Evolutionary conservation across 2,888 invertebrate species (phyloP), one percentile per base, ranked within the genome.

Genomic region (Rambutsinella grinnellia): DNA sequence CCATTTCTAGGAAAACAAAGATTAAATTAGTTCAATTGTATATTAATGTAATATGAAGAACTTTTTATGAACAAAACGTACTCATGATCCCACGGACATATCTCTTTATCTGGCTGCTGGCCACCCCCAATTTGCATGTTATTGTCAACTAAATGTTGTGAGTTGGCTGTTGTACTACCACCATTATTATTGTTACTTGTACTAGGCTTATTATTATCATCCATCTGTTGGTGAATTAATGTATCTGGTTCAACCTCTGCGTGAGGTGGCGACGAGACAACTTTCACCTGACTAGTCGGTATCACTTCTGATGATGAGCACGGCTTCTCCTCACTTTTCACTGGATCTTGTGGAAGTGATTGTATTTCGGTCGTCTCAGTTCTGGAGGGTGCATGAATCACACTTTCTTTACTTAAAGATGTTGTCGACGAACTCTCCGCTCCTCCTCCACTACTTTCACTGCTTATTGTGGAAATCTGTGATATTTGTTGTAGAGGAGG

Each of bases 31-130:
- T 57, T n/a, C 21, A 71, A 56, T 26, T 63, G 21, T 46, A 56
- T 28, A 60, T 60, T 36, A 1, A 2, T 15, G 23, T 49, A n/a
- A n/a, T n/a, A n/a, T n/a, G n/a, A n/a, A n/a, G n/a, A n/a, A n/a
- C n/a, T n/a, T n/a, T n/a, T n/a, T n/a, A n/a, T n/a, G n/a, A n/a
- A n/a, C 23, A 78, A 77, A 87, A 93, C 95, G 94, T 90, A 95
- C 95, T 95, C 95, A 89, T 95, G 94, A 90, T 95, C 95, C 95
- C 96, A 96, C 74, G 95, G 95, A 89, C 95, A 96, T 86, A 95
- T 92, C 88, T 94, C 93, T 88, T 93, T 94, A 88, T 91, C n/a
- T n/a, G n/a, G n/a, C n/a, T 90, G 88, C n/a, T 92, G 90, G 51
- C 77, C 77, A 19, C 80, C 63, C 62, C 79, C 79, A 26, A 77